Percentiles rank a stretch among this genome's conserved stretches.
phyloP scores from a whole-genome alignment of 2,797 vertebrate species.

The Molossus alvarezi region DNA sequence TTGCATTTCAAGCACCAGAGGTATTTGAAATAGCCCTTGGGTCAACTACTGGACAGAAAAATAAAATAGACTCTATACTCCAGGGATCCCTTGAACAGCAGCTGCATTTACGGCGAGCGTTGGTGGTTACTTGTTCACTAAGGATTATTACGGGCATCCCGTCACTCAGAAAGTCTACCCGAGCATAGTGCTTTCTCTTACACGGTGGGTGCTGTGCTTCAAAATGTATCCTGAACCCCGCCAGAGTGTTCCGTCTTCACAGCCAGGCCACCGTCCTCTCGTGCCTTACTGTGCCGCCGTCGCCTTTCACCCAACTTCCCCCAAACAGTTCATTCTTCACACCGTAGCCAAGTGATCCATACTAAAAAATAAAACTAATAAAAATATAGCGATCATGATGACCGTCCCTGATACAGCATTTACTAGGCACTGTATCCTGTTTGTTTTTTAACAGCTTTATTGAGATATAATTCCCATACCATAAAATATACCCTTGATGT shows the following conservation, averaged over 20 bases:
- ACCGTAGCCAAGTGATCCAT: neutral
- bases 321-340: neutral
- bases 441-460: neutral
- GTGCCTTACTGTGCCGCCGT: neutral
- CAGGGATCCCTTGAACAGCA: neutral
- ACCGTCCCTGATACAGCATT: neutral
- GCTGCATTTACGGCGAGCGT: neutral
- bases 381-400: neutral
- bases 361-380: neutral
- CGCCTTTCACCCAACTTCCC: neutral
- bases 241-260: neutral
- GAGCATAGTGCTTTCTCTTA: neutral
- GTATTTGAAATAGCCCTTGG: neutral
- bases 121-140: neutral
- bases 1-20: neutral
- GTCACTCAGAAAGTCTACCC: neutral
- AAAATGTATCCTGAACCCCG: neutral
- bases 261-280: neutral
- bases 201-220: too few species aligned
- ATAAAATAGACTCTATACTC: neutral
- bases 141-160: neutral
- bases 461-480: neutral
- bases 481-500: neutral
- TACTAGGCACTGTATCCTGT: neutral
- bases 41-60: conserved; percentile 6